Conservation (phyloP, 2,888 invertebrate genomes). For the Prosopocoilus inquinatus region DNA sequence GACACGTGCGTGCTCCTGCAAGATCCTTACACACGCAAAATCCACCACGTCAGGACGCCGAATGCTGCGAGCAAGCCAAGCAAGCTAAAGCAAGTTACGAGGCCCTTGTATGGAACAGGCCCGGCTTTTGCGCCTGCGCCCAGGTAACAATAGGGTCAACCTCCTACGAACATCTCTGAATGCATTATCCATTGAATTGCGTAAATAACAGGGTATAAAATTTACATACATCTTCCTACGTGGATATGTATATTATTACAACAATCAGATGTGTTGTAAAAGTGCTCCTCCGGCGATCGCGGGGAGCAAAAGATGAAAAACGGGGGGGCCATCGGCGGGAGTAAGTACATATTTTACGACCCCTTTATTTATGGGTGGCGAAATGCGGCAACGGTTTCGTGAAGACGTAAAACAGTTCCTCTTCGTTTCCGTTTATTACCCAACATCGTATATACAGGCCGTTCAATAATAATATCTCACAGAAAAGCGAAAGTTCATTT, state of each 20-base stretch:
- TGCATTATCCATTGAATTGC: conserved; percentile 38
- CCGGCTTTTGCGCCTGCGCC: conserved; percentile 27
- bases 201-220: conserved; percentile 32
- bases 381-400: no score
- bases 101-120: conserved; percentile 18
- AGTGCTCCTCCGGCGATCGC: background rate
- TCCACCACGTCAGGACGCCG: conserved; percentile 1
- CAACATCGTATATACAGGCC: no score
- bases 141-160: conserved; percentile 39
- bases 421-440: no score
- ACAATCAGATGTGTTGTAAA: background rate
- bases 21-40: background rate
- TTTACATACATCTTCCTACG: conserved; percentile 31
- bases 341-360: no score
- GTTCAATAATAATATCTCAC: no score
- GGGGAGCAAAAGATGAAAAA: no score
- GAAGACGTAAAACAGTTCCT: no score
- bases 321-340: no score
- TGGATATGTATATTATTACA: conserved; percentile 6
- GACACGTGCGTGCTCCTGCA: conserved; percentile 4
- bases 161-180: conserved; percentile 36
- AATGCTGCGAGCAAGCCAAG: conserved; percentile 15
- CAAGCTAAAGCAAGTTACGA: conserved; percentile 12
- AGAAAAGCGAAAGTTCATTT: no score
- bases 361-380: no score